These are phyloP conservation scores for Sturmia bella DNA, from an alignment of 2,888 invertebrate genomes.

Conservation along the genomic window DNA sequence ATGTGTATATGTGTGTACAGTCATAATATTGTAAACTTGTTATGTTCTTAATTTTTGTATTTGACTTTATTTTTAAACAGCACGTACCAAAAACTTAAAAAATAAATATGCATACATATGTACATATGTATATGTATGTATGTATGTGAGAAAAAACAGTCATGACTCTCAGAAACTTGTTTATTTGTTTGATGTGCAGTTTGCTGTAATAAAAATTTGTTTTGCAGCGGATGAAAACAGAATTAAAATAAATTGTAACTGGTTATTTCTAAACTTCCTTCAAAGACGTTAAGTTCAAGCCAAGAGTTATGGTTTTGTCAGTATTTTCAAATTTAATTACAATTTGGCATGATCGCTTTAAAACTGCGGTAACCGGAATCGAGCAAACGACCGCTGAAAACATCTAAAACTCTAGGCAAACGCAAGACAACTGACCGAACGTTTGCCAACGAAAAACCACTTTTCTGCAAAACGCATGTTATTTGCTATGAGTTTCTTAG, in stretches of 20 bases:
- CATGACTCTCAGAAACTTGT: conserved; percentile 40
- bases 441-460: conserved; percentile 12
- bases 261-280: conserved; percentile 68
- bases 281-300: conserved; percentile 68
- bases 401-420: conserved; percentile 12
- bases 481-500: background rate
- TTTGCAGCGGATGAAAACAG: conserved; percentile 33
- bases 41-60: conserved; percentile 36
- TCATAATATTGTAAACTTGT: conserved; percentile 47
- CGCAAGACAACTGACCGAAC: conserved; percentile 1
- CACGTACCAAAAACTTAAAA: conserved; percentile 70
- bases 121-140: no score
- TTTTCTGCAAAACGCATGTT: conserved; percentile 40
- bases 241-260: conserved; percentile 50
- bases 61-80: conserved; percentile 53
- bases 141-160: conserved; percentile 35
- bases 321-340: conserved; percentile 66
- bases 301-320: conserved; percentile 68
- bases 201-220: conserved; percentile 65
- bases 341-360: conserved; percentile 60
- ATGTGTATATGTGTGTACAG: background rate
- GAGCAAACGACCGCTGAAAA: conserved; percentile 3
- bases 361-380: conserved; percentile 63
- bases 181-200: conserved; percentile 35
- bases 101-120: no score